These are phyloP conservation scores for Eurystomus gularis DNA, from an alignment of 2,113 vertebrate species.

Conservation along the genomic window DNA sequence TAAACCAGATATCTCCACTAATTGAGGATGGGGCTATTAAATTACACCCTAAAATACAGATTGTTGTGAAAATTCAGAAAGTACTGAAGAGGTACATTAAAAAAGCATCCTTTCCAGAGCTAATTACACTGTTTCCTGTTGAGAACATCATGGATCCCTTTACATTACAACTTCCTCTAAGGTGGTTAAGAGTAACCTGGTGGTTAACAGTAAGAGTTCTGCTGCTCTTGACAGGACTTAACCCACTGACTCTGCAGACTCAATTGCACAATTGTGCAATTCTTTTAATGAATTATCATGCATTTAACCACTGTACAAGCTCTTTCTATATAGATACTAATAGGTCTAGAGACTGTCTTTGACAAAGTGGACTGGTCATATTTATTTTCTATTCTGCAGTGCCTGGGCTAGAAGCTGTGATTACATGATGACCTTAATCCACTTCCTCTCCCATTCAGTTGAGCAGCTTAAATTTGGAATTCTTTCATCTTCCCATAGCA, in stretches of 20 bases:
- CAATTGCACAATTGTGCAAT: neutral
- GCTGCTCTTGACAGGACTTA: neutral
- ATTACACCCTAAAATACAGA: neutral
- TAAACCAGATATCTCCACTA: neutral
- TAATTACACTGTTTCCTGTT: neutral
- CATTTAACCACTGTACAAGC: neutral
- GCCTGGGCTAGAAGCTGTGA: neutral
- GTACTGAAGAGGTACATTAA: neutral
- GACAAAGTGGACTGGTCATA: neutral
- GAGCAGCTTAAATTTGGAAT: neutral
- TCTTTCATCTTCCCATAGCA: neutral
- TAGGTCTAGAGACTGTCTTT: neutral
- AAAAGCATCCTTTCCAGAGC: neutral
- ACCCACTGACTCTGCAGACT: no score
- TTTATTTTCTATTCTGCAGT: neutral
- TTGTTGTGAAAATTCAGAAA: neutral
- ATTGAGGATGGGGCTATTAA: neutral
- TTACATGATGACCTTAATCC: neutral
- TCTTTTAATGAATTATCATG: neutral
- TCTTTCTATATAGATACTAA: neutral
- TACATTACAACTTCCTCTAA: neutral
- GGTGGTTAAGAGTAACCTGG: no score
- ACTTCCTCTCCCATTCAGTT: neutral
- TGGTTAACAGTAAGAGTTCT: no score
- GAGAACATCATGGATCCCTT: accelerated